Evolutionary conservation across 2,113 vertebrate species (phyloP), one percentile per base, ranked within the genome.

Genomic region (Kryptolebias marmoratus): DNA sequence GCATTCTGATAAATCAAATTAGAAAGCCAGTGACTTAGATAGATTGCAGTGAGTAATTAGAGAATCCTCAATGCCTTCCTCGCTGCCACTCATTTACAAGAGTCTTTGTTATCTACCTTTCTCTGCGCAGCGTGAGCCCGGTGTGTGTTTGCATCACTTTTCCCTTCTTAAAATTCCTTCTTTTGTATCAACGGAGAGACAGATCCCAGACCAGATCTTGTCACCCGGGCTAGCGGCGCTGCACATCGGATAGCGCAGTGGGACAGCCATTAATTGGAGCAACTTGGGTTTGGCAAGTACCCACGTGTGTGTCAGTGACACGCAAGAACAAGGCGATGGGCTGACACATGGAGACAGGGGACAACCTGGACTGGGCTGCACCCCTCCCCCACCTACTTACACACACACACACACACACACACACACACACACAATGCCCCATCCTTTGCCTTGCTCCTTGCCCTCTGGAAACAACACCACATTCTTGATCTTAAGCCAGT

Each of bases 261-360:
- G 96, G 97, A 97, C 94, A 94, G 95, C 94, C 94, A 94, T 95
- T 98, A 98, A 98, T 98, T 98, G 96, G 96, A 80, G 94, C 94
- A 93, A 92, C 95, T 95, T 91, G 93, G 94, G 94, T 94, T 70
- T 95, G 93, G 95, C 89, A 93, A 92, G 95, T 93, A 94, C 77
- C 93, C 87, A 90, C 90, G 94, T 90, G 92, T 86, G 92, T 96
- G 96, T 94, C 95, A 96, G 94, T 94, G 94, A 94, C 95, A 95
- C 90, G 87, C 93, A 92, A 84, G 89, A 93, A 93, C 93, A 73
- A 87, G 84, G 80, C 91, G 92, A 92, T 82, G 92, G 77, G 89
- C 80, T 91, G 95, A 95, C 92, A 94, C 88, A 78, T 90, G 91
- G 89, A 91, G 93, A 93, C 75, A 92, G 90, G 89, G 94, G 93